phyloP scores from a whole-genome alignment of 2,888 invertebrate genomes.

The Crepidodera aurea region DNA sequence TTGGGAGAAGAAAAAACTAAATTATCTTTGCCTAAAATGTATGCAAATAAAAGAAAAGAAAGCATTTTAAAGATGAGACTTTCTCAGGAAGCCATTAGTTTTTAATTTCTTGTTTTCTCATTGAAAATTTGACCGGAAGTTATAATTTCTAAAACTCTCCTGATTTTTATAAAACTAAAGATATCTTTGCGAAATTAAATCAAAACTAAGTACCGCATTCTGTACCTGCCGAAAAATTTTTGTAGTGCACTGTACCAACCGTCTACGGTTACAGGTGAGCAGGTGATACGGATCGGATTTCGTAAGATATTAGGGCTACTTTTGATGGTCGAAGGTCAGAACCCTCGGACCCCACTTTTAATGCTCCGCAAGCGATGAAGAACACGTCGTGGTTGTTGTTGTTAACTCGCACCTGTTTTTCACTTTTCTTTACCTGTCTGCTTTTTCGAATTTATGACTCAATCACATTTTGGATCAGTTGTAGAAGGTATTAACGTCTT shows the following conservation, averaged over 20 bases:
- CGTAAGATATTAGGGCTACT: slow-evolving; percentile 16
- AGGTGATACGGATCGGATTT: slow-evolving; percentile 9
- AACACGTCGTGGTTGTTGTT: slow-evolving; percentile 2
- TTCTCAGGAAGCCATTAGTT: too few species aligned
- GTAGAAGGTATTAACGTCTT: background rate
- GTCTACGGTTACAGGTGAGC: slow-evolving; percentile 1
- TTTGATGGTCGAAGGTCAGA: slow-evolving; percentile 17
- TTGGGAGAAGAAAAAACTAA: too few species aligned
- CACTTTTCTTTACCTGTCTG: slow-evolving; percentile 7
- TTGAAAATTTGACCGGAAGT: too few species aligned
- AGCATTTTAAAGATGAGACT: too few species aligned
- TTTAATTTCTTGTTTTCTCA: too few species aligned
- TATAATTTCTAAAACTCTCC: too few species aligned
- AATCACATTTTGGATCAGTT: background rate
- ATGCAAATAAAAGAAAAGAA: too few species aligned
- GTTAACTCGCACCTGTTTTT: background rate
- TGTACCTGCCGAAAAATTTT: background rate
- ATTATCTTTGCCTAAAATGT: too few species aligned
- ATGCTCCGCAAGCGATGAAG: slow-evolving; percentile 7
- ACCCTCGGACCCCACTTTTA: slow-evolving; percentile 5
- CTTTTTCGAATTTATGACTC: slow-evolving; percentile 1
- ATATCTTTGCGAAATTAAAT: too few species aligned
- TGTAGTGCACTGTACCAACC: background rate
- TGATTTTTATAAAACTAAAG: too few species aligned
- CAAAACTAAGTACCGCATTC: too few species aligned